Conservation (phyloP, 2,888 invertebrate species). For the Mesorhabditis belari region DNA sequence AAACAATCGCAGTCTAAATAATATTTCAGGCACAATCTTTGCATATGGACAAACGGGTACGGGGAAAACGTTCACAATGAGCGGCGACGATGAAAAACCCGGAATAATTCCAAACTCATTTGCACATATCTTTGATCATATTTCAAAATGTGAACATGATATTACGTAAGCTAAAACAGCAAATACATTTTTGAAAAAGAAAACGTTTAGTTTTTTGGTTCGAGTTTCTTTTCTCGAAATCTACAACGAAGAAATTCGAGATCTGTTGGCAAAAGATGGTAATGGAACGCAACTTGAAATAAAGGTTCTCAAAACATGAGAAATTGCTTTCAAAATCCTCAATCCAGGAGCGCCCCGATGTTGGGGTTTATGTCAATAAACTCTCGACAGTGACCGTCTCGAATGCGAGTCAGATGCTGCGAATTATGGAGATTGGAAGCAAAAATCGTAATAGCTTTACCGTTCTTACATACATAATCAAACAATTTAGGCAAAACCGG, state of each 20-base stretch:
- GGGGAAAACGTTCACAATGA: slow-evolving; percentile 98
- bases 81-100: slow-evolving; percentile 77
- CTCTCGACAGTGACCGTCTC: slow-evolving; percentile 94
- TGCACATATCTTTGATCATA: slow-evolving; percentile 95
- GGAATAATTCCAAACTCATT: slow-evolving; percentile 98
- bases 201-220: slow-evolving; percentile 72
- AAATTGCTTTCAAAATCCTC: neutral
- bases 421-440: slow-evolving; percentile 90
- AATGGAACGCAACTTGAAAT: slow-evolving; percentile 56
- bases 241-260: slow-evolving; percentile 96
- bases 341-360: slow-evolving; percentile 80
- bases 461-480: neutral
- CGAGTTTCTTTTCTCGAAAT: slow-evolving; percentile 96
- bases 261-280: slow-evolving; percentile 82
- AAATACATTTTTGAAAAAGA: neutral
- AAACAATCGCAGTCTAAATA: neutral
- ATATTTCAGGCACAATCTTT: slow-evolving; percentile 60
- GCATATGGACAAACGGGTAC: slow-evolving; percentile 73
- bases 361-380: slow-evolving; percentile 96
- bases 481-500: slow-evolving; percentile 63
- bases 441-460: slow-evolving; percentile 70
- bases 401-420: slow-evolving; percentile 86
- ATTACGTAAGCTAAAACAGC: slow-evolving; percentile 66
- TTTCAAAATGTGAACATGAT: slow-evolving; percentile 83
- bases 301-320: slow-evolving; percentile 14